Base-by-base conservation (phyloP, 2,797 vertebrate genomes). In the Lithobates pipiens region DNA sequence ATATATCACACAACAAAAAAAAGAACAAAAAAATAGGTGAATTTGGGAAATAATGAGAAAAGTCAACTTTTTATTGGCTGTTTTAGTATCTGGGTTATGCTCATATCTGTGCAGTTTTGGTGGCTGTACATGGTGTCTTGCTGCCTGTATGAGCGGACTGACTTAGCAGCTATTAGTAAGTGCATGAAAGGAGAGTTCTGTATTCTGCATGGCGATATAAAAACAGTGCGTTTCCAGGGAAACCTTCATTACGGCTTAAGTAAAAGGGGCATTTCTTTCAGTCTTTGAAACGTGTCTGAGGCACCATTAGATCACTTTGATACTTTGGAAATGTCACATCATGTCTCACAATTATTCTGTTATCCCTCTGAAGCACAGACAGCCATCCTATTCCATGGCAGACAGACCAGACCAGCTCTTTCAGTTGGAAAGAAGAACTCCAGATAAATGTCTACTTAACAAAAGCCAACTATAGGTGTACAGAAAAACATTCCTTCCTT, bases 211-310 rank as follows among this genome's bases (percentile, higher is more conserved):
- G 72, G 76, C 27, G 77, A 72, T 72, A 83, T 82, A 86, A 39
- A 80, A 74, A 57, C 74, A 25, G 74, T 16, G 36, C 57, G 85
- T 86, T 83, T 83, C 85, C 80, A 86, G 25, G 85, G 85, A 83
- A 83, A 86, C 80, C 46, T 78, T 83, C 75, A 82, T 83, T 83
- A 74, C 32, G 75, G 54, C 36, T 15, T 67, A 68, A 36, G 36
- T 73, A 29, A 71, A 71, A 73, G 75, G 16, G 39, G 80, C 75
- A 74, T 72, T 83, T 78, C 68, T 78, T 73, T 79, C 46, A 81
- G 34, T 57, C 36, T 63, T 63, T 29, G 65, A 72, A 81, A 73
- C 39, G 67, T 65, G 85, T 82, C 69, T 82, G 73, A 72, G 77
- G 54, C 32, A 10, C 79, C 29, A 82, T 57, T 76, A 77, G 65